phyloP scores from a whole-genome alignment of 2,113 vertebrate genomes.

The Phaethornis superciliosus region DNA sequence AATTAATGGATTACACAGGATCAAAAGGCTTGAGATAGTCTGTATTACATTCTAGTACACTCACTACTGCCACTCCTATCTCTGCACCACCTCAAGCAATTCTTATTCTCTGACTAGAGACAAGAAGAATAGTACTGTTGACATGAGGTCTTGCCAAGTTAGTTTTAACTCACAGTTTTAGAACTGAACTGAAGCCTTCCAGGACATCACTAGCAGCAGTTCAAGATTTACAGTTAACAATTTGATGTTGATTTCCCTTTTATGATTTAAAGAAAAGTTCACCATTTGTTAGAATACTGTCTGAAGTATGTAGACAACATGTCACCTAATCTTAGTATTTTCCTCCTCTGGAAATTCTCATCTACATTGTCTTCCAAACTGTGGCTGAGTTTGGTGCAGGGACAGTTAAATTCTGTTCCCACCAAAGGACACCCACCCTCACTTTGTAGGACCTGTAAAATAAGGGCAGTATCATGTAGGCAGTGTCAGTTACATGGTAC shows the following conservation, averaged over 20 bases:
- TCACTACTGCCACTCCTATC: background rate
- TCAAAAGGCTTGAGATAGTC: background rate
- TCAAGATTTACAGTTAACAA: background rate
- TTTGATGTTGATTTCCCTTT: background rate
- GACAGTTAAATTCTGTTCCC: background rate
- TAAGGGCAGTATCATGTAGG: background rate
- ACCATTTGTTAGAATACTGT: background rate
- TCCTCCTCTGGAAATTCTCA: background rate
- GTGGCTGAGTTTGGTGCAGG: background rate
- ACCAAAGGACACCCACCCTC: background rate
- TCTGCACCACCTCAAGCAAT: background rate
- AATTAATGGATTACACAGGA: background rate
- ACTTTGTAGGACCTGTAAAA: background rate
- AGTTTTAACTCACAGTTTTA: background rate
- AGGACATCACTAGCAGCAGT: background rate
- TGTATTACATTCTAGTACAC: background rate
- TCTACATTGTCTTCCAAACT: background rate
- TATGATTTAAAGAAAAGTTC: background rate
- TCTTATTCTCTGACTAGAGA: background rate
- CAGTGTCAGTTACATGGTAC: background rate
- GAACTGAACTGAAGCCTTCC: background rate
- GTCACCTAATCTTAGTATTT: constrained; percentile 12
- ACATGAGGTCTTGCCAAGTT: background rate
- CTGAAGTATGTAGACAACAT: background rate
- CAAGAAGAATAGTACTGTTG: background rate